Evolutionary conservation across 2,797 vertebrate genomes (phyloP), one percentile per base, ranked within the genome.

Genomic region (Pseudochromis fuscus): DNA sequence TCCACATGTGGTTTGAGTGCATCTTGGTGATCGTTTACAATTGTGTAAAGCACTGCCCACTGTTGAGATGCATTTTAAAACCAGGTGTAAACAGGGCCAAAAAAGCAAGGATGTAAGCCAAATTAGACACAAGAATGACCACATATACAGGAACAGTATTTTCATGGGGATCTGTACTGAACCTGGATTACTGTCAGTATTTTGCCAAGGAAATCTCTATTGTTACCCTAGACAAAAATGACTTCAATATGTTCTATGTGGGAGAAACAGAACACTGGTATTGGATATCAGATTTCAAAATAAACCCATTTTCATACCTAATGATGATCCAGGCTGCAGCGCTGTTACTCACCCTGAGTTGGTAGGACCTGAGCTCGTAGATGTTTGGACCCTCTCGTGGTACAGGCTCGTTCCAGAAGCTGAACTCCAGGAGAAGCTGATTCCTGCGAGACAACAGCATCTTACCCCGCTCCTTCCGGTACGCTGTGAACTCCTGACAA

Each of bases 391-490:
- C 98, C 28, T 93, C 82, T 70, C 98, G 90, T 31, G 96, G 96
- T 2, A 95, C 75, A 0, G 97, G 97, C 58, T 98, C 97, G 16
- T 98, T 98, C 97, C 98, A 98, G 93, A 98, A 98, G 85, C 97
- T 98, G 84, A 99, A 99, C 87, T 98, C 97, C 86, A 99, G 75
- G 42, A 99, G 90, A 0, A 99, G 92, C 75, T 99, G 97, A 81
- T 99, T 99, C 87, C 94, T 95, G 66, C 97, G 95, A 0, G 98
- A 98, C 33, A 97, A 87, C 63, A 99, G 94, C 98, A 99, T 99
- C 93, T 96, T 95, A 1, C 97, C 95, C 28, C 97, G 93, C 78
- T 95, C 95, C 77, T 96, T 96, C 65, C 98, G 96, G 87, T 98
- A 99, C 49, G 92, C 94, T 5, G 90, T 93, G 90, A 98, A 98